Evolutionary conservation across 2,888 invertebrate genomes (phyloP).

Genomic region (Metellina segmentata): DNA sequence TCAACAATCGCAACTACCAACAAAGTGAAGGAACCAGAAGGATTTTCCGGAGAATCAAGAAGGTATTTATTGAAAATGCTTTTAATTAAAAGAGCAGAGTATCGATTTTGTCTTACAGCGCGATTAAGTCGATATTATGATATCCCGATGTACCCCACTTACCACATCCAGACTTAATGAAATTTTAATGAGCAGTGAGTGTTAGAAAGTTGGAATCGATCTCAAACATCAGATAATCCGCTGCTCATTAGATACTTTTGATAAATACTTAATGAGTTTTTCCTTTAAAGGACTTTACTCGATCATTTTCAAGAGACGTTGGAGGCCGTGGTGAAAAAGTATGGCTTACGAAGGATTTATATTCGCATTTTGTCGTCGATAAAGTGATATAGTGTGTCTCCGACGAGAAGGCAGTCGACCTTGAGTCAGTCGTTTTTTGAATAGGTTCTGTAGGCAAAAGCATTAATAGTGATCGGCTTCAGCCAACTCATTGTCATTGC

Average conservation of each 20-base stretch:
- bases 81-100: not conserved
- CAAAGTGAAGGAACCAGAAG: too few relatives aligned
- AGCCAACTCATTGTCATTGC: too few relatives aligned
- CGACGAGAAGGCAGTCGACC: too few relatives aligned
- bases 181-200: not conserved
- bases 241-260: not conserved
- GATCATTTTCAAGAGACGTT: too few relatives aligned
- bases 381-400: too few relatives aligned
- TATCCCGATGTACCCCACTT: not conserved
- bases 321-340: too few relatives aligned
- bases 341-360: too few relatives aligned
- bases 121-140: not conserved
- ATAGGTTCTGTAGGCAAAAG: too few relatives aligned
- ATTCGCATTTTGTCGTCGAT: too few relatives aligned
- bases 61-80: not conserved
- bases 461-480: too few relatives aligned
- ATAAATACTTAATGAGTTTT: conserved; percentile 1
- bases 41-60: not conserved
- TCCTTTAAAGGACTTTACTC: not conserved
- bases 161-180: not conserved
- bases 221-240: not conserved
- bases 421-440: too few relatives aligned
- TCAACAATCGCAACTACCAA: too few relatives aligned
- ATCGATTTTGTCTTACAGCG: not conserved
- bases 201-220: not conserved